Percentiles rank a stretch among this genome's conserved stretches.
phyloP scores from a whole-genome alignment of 2,888 invertebrate genomes.

The Girardia tigrina region DNA sequence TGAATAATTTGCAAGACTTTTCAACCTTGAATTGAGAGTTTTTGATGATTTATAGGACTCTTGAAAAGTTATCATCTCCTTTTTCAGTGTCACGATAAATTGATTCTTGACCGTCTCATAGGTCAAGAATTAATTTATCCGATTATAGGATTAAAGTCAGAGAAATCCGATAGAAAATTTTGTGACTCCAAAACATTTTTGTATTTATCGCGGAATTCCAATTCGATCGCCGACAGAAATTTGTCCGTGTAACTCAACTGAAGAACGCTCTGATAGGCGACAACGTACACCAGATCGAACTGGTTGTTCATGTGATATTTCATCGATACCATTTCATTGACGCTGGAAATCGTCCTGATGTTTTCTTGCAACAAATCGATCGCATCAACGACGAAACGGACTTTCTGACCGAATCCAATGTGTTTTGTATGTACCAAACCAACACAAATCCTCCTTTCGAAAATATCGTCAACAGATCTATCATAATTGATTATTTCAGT shows the following conservation, averaged over 20 bases:
- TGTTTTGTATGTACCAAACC: slow-evolving; percentile 78
- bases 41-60: too few relatives aligned
- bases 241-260: slow-evolving; percentile 90
- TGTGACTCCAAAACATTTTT: slow-evolving; percentile 51
- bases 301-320: slow-evolving; percentile 97
- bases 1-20: too few relatives aligned
- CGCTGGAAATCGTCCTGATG: slow-evolving; percentile 61
- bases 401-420: slow-evolving; percentile 74
- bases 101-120: too few relatives aligned
- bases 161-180: neutral
- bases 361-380: too few relatives aligned
- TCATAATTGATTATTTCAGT: too few relatives aligned
- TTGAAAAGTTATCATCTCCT: too few relatives aligned
- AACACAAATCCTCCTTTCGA: slow-evolving; percentile 95
- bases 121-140: too few relatives aligned
- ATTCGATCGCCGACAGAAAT: slow-evolving; percentile 79
- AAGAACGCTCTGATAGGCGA: slow-evolving; percentile 89
- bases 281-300: slow-evolving; percentile 73
- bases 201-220: slow-evolving; percentile 84
- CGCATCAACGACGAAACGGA: slow-evolving; percentile 86
- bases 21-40: too few relatives aligned
- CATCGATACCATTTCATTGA: slow-evolving; percentile 69
- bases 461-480: slow-evolving; percentile 96
- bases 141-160: neutral
- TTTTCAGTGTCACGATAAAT: too few relatives aligned